phyloP scores from a whole-genome alignment of 2,888 invertebrate species.

The Gastracanthus pulcherrimus region DNA sequence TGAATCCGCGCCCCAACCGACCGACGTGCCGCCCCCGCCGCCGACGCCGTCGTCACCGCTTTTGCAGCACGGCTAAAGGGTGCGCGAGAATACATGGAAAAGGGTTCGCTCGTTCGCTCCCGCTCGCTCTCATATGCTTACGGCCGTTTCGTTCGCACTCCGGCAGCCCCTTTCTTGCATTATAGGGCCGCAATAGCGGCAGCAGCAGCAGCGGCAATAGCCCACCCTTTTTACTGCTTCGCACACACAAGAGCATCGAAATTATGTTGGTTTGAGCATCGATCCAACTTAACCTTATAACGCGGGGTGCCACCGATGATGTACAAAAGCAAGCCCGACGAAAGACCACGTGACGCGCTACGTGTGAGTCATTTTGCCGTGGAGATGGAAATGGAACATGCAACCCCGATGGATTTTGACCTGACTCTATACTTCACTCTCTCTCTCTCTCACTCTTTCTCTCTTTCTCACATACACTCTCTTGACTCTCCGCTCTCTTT shows the following conservation, averaged over 20 bases:
- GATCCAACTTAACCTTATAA: conserved; percentile 39
- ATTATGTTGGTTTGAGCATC: conserved; percentile 45
- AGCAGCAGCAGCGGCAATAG: background rate
- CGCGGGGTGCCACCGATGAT: background rate
- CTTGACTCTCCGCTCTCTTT: too few relatives aligned
- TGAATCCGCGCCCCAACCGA: background rate
- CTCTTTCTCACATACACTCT: too few relatives aligned
- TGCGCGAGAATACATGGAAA: conserved; percentile 70
- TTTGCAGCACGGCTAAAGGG: too few relatives aligned
- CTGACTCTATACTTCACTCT: background rate
- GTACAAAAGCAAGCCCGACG: background rate
- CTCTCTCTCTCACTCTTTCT: background rate
- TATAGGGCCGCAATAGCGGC: conserved; percentile 7
- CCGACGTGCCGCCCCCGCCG: conserved; percentile 40
- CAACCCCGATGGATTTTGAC: conserved; percentile 20
- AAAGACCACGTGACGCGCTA: background rate
- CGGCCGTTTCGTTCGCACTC: conserved; percentile 66
- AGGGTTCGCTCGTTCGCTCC: conserved; percentile 70
- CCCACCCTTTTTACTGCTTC: background rate
- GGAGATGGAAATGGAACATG: too few relatives aligned
- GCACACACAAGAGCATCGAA: background rate
- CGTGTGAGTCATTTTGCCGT: conserved; percentile 13
- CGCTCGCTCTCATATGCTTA: conserved; percentile 72
- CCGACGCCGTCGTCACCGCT: too few relatives aligned
- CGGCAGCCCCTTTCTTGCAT: background rate